These are phyloP conservation scores for Cololabis saira DNA, from an alignment of 2,113 vertebrate species.

Conservation along the genomic window DNA sequence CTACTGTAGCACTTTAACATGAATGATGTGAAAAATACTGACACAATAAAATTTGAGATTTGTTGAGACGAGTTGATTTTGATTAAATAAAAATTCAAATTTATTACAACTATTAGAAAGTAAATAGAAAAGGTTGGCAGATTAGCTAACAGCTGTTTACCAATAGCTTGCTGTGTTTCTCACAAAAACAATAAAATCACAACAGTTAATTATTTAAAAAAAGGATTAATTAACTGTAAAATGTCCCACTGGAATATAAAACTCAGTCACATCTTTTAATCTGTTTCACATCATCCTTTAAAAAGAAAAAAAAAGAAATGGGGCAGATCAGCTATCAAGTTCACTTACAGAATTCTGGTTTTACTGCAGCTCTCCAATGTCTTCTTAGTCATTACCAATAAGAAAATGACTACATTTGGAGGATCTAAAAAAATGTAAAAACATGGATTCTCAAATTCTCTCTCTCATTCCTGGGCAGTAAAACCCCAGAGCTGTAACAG, in stretches of 20 bases:
- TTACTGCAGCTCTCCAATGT: slow-evolving; percentile 8
- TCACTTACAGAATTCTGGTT: background rate
- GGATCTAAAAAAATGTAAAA: background rate
- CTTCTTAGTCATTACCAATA: slow-evolving; percentile 1
- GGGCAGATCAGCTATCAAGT: background rate
- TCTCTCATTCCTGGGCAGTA: background rate
- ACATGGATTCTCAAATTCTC: too few relatives aligned
- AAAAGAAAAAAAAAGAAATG: too few relatives aligned
- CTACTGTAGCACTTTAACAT: slow-evolving; percentile 71
- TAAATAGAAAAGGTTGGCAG: slow-evolving; percentile 14
- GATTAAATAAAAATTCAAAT: slow-evolving; percentile 7
- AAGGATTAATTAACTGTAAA: too few relatives aligned
- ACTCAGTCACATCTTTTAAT: too few relatives aligned
- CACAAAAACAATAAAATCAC: too few relatives aligned
- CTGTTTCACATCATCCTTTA: too few relatives aligned
- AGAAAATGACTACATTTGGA: slow-evolving; percentile 36
- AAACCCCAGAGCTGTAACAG: slow-evolving; percentile 44
- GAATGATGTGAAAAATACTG: slow-evolving; percentile 50
- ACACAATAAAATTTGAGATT: slow-evolving; percentile 71
- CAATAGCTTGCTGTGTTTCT: too few relatives aligned
- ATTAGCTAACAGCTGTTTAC: background rate
- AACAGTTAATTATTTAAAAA: too few relatives aligned
- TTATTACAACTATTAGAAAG: slow-evolving; percentile 43
- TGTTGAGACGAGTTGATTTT: slow-evolving; percentile 3
- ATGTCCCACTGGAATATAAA: too few relatives aligned